These are phyloP conservation scores for Crenuchus spilurus DNA, from an alignment of 2,797 vertebrate species.

Conservation along the genomic window DNA sequence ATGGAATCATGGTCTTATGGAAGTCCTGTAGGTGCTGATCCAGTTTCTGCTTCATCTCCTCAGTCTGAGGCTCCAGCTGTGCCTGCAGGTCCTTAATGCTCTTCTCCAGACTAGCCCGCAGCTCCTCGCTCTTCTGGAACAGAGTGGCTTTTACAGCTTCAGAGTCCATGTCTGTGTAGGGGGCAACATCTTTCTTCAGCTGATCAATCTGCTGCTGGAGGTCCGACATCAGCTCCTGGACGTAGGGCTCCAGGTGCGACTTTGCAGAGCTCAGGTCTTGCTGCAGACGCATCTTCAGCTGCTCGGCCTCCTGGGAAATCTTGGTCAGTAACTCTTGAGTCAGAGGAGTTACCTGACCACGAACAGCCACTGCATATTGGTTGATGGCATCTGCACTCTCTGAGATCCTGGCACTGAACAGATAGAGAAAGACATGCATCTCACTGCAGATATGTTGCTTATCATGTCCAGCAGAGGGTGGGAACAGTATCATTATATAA, in stretches of 20 bases:
- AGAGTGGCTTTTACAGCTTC: conserved; percentile 65
- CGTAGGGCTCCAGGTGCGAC: conserved; percentile 56
- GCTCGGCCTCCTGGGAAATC: conserved; percentile 66
- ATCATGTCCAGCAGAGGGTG: neutral
- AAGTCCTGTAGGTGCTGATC: conserved; percentile 70
- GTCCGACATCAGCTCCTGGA: conserved; percentile 52
- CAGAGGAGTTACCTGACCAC: conserved; percentile 59
- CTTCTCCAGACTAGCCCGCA: conserved; percentile 65
- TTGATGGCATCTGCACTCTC: conserved; percentile 61
- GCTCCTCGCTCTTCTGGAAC: conserved; percentile 66
- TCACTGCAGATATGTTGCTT: neutral
- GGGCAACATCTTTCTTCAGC: conserved; percentile 57
- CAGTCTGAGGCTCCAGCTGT: conserved; percentile 67
- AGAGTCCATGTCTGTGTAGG: conserved; percentile 62
- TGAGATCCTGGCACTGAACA: conserved; percentile 64
- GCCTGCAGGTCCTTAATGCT: conserved; percentile 63
- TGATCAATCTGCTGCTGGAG: conserved; percentile 66
- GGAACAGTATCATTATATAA: neutral
- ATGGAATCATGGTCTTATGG: conserved; percentile 62
- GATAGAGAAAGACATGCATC: conserved; percentile 31
- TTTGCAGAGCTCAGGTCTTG: conserved; percentile 57
- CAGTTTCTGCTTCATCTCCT: conserved; percentile 72
- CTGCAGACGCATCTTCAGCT: conserved; percentile 64
- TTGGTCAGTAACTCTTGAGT: conserved; percentile 62
- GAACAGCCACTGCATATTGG: conserved; percentile 45